Conservation (phyloP, 2,888 invertebrate genomes). For the Sinhomidia bicolor region DNA sequence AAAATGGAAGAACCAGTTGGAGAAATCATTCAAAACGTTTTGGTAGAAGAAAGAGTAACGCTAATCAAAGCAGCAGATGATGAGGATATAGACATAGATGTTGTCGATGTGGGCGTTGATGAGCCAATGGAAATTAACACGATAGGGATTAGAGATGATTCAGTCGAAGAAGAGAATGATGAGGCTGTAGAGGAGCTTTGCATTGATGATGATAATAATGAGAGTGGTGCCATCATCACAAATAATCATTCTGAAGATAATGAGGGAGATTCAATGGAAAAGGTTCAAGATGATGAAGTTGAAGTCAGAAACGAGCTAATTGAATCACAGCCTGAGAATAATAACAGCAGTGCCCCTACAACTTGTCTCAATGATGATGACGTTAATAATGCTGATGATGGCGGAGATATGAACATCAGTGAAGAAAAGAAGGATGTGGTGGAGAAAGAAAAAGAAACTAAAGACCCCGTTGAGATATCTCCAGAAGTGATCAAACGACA, state of each 20-base stretch:
- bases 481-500: slow-evolving; percentile 58
- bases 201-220: slow-evolving; percentile 49
- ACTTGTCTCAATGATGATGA: slow-evolving; percentile 1
- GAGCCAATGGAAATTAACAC: slow-evolving; percentile 73
- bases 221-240: slow-evolving; percentile 23
- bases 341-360: slow-evolving; percentile 16
- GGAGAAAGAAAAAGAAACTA: slow-evolving; percentile 33
- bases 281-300: slow-evolving; percentile 26
- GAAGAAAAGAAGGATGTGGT: slow-evolving; percentile 39
- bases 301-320: slow-evolving; percentile 48
- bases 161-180: slow-evolving; percentile 27
- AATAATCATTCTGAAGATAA: slow-evolving; percentile 24
- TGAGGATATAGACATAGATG: slow-evolving; percentile 57
- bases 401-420: slow-evolving; percentile 24
- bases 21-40: slow-evolving; percentile 1
- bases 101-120: slow-evolving; percentile 72
- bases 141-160: slow-evolving; percentile 10
- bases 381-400: slow-evolving; percentile 29
- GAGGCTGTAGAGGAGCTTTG: slow-evolving; percentile 45
- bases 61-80: slow-evolving; percentile 58
- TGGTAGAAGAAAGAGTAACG: slow-evolving; percentile 40
- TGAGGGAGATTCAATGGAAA: slow-evolving; percentile 49
- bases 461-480: slow-evolving; percentile 60
- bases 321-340: slow-evolving; percentile 61
- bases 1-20: slow-evolving; percentile 30